Evolutionary conservation across 2,888 invertebrate species (phyloP).

Genomic region (Onthophagus sagittarius): DNA sequence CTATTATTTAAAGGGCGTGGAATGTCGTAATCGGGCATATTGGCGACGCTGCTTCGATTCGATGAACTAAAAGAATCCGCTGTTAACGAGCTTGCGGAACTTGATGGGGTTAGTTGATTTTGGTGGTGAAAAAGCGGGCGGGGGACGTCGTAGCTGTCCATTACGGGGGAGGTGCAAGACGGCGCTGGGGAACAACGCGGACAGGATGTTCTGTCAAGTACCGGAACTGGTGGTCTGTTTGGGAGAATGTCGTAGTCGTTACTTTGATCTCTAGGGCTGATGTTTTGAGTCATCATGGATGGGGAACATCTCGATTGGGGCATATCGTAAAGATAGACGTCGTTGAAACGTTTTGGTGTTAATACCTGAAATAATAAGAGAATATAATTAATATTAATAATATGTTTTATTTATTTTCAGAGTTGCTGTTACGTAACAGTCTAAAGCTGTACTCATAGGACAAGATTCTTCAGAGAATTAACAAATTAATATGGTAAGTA

Average conservation of each 20-base stretch:
- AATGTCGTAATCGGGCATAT: conserved; percentile 68
- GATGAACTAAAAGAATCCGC: conserved; percentile 59
- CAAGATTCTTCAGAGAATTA: too few relatives aligned
- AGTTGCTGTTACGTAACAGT: too few relatives aligned
- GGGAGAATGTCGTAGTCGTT: conserved; percentile 61
- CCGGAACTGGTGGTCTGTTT: conserved; percentile 56
- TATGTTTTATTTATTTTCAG: too few relatives aligned
- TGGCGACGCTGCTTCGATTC: conserved; percentile 47
- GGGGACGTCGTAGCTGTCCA: conserved; percentile 62
- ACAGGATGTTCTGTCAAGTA: conserved; percentile 55
- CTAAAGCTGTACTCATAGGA: too few relatives aligned
- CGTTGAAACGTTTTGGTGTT: conserved; percentile 68
- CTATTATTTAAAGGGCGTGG: conserved; percentile 54
- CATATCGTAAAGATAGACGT: conserved; percentile 68
- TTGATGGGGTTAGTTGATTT: conserved; percentile 62
- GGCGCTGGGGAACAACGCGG: conserved; percentile 52
- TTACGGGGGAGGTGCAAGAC: conserved; percentile 46
- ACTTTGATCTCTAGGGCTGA: conserved; percentile 36
- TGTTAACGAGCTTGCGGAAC: conserved; percentile 61
- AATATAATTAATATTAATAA: too few relatives aligned
- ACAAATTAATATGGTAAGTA: too few relatives aligned
- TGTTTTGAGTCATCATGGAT: conserved; percentile 38
- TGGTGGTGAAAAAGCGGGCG: conserved; percentile 52
- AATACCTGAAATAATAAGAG: conserved; percentile 55
- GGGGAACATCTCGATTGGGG: conserved; percentile 50